Base-by-base conservation (phyloP, 2,113 vertebrate species). In the Xyrauchen texanus region DNA sequence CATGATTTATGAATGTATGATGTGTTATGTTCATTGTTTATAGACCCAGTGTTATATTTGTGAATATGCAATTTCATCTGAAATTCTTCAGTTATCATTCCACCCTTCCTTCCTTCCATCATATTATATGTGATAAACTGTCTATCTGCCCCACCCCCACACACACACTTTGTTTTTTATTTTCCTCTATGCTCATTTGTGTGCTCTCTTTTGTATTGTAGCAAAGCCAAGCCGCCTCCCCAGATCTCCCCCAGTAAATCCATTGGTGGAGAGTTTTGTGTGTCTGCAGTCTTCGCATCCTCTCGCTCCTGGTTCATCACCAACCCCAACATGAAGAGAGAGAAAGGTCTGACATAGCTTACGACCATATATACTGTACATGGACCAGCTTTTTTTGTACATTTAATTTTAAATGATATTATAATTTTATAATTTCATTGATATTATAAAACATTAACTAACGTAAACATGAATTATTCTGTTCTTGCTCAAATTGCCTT, bases 181-280 rank as follows among this genome's bases (percentile, higher is more conserved):
- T 34, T 34, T 34, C 21, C 21, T 34, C 21, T 34, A 1, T 42
- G 5, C 70, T 76, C 42, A 11, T 21, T 6, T 34, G 45, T 44
- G 7, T 51, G 12, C n/a, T n/a, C n/a, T 42, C 91, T 89, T 81
- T 87, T 89, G n/a, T n/a, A n/a, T 90, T 82, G 65, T 91, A 99
- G 98, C 94, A 98, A 99, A 96, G 92, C 92, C 79, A 98, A 97
- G 90, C 95, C 96, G 2, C 94, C 95, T 15, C 95, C 96, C 3
- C 98, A 99, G 90, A 98, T 98, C 87, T 99, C 98, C 61, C 98
- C 98, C 4, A 99, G 98, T 88, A 99, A 98, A 84, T 98, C 97
- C 21, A 89, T 93, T 65, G 96, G 97, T 82, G 96, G 97, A 80
- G 98, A 99, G 86, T 98, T 99, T 80, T 98, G 95, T 11, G 96